Evolutionary conservation across 2,888 invertebrate genomes (phyloP).

Genomic region (Cataglyphis rosenhaueri): DNA sequence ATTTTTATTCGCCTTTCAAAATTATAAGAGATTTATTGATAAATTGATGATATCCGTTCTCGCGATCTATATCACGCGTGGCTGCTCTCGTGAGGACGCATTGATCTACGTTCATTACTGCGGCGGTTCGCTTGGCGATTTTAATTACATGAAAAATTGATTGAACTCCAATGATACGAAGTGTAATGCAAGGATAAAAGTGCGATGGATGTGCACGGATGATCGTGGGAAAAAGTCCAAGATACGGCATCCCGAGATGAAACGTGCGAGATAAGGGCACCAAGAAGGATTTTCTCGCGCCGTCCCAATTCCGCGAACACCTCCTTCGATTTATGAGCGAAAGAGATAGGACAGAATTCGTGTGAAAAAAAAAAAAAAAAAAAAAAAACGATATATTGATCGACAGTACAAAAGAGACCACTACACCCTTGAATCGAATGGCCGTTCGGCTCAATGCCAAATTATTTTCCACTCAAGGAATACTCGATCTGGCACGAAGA

Average conservation of each 20-base stretch:
- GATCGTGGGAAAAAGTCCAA: slow-evolving; percentile 67
- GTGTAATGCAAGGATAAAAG: slow-evolving; percentile 5
- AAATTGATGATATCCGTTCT: slow-evolving; percentile 41
- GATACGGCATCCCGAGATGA: slow-evolving; percentile 31
- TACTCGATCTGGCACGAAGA: slow-evolving; percentile 46
- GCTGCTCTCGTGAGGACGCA: slow-evolving; percentile 51
- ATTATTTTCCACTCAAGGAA: slow-evolving; percentile 72
- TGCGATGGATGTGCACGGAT: slow-evolving; percentile 31
- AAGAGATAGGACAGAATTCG: slow-evolving; percentile 20
- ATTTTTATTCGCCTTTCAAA: slow-evolving; percentile 25
- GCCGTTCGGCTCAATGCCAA: slow-evolving; percentile 75
- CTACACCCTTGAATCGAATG: slow-evolving; percentile 65
- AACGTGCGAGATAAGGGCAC: slow-evolving; percentile 34
- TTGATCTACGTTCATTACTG: slow-evolving; percentile 67
- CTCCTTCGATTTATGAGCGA: slow-evolving; percentile 15
- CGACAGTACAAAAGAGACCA: slow-evolving; percentile 71
- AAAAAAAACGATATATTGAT: slow-evolving; percentile 66
- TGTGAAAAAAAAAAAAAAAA: slow-evolving; percentile 59
- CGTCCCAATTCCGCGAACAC: slow-evolving; percentile 32
- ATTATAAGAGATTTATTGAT: not conserved
- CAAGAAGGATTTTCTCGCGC: slow-evolving; percentile 16
- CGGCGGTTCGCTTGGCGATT: slow-evolving; percentile 38
- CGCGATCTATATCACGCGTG: slow-evolving; percentile 48
- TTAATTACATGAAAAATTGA: slow-evolving; percentile 74
- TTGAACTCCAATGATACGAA: slow-evolving; percentile 65